phyloP scores from a whole-genome alignment of 2,888 invertebrate species.

The Oligia strigilis region DNA sequence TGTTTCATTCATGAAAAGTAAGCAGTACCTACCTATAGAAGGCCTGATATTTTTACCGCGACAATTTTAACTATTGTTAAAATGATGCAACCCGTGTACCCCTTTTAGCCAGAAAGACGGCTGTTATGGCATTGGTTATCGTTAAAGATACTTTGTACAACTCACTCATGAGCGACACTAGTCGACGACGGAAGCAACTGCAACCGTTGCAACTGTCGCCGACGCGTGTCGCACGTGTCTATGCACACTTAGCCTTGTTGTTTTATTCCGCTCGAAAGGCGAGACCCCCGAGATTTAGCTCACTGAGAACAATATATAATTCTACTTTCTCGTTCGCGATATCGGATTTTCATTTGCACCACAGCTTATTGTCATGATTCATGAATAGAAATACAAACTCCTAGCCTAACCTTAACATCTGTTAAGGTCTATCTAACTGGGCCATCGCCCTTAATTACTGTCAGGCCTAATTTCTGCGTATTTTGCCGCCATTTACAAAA shows the following conservation, averaged over 20 bases:
- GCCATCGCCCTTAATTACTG: conserved; percentile 53
- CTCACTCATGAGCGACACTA: not conserved
- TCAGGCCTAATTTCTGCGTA: conserved; percentile 52
- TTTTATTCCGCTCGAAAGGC: not conserved
- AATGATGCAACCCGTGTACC: too few species aligned
- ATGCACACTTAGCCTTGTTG: too few species aligned
- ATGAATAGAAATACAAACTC: not conserved
- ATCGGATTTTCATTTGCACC: not conserved
- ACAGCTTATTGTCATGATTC: not conserved
- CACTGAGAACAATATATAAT: not conserved
- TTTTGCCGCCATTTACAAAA: conserved; percentile 52
- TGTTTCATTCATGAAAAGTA: too few species aligned
- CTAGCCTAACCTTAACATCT: not conserved
- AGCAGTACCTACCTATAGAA: too few species aligned
- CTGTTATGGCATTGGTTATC: too few species aligned
- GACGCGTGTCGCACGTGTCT: not conserved
- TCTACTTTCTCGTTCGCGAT: not conserved
- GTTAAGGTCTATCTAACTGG: conserved; percentile 22
- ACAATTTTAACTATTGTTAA: too few species aligned
- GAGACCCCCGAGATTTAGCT: not conserved
- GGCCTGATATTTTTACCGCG: too few species aligned
- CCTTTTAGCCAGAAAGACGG: too few species aligned
- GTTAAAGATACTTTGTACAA: too few species aligned
- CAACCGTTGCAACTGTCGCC: not conserved
- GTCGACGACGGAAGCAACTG: not conserved